Conservation (phyloP, 1,140 invertebrate species). For the Orussus abietinus region DNA sequence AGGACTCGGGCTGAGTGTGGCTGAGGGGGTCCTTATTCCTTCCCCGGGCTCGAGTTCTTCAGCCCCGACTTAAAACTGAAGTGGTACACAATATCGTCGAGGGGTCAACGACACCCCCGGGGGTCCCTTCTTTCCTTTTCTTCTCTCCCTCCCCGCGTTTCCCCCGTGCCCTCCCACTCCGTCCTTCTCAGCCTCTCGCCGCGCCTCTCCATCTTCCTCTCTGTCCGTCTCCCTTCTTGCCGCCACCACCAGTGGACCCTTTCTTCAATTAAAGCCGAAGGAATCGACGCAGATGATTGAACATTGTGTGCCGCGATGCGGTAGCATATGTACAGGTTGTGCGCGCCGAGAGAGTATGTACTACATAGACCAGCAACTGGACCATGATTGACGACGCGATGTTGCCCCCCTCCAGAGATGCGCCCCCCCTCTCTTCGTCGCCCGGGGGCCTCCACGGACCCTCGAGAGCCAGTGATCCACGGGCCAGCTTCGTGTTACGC, state of each 20-base stretch:
- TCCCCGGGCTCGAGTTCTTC: conserved; percentile 31
- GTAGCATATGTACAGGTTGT: conserved; percentile 23
- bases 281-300: conserved; percentile 36
- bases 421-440: conserved; percentile 13
- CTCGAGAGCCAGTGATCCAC: conserved; percentile 35
- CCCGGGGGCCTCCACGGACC: not conserved
- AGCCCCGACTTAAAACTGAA: conserved; percentile 41
- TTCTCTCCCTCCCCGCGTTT: conserved; percentile 6
- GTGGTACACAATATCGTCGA: conserved; percentile 47
- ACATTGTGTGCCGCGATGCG: conserved; percentile 36
- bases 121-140: conserved; percentile 2
- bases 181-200: no score
- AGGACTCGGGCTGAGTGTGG: conserved; percentile 45
- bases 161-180: not conserved
- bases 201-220: no score
- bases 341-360: conserved; percentile 27
- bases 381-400: conserved; percentile 47
- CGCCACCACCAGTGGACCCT: conserved; percentile 22
- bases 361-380: conserved; percentile 36
- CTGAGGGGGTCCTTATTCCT: conserved; percentile 47
- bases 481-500: conserved; percentile 37
- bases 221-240: conserved; percentile 6
- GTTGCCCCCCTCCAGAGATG: conserved; percentile 22
- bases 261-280: conserved; percentile 41
- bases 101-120: conserved; percentile 34